These are phyloP conservation scores for Hyposoter dolosus DNA, from an alignment of 2,888 invertebrate species.

Conservation along the genomic window DNA sequence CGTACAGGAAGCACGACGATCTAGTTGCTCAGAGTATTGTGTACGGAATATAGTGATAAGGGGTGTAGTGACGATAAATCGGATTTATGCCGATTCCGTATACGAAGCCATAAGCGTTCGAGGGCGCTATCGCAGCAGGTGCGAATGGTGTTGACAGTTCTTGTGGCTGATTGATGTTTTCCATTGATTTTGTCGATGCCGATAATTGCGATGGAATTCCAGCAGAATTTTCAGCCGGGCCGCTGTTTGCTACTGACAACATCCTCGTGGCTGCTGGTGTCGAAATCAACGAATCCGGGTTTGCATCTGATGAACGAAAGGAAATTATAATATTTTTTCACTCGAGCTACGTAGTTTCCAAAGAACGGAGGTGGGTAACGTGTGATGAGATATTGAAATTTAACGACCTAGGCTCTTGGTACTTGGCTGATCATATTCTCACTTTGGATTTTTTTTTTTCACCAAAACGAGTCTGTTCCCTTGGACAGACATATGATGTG, in stretches of 20 bases:
- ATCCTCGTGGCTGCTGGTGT: conserved; percentile 51
- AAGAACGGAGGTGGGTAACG: neutral
- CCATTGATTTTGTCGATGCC: conserved; percentile 8
- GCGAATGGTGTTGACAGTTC: conserved; percentile 8
- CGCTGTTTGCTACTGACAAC: neutral
- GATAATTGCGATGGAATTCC: conserved; percentile 16
- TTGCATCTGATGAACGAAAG: conserved; percentile 15
- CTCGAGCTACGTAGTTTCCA: neutral
- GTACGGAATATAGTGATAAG: conserved; percentile 58
- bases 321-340: neutral
- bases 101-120: conserved; percentile 30
- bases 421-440: neutral
- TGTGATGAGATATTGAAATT: neutral
- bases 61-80: conserved; percentile 61
- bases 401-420: neutral
- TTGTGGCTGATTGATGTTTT: conserved; percentile 3
- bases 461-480: neutral
- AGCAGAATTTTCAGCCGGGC: neutral
- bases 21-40: conserved; percentile 41
- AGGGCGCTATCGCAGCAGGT: conserved; percentile 20
- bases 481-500: neutral
- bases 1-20: neutral
- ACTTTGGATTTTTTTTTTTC: neutral
- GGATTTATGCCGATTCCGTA: conserved; percentile 56
- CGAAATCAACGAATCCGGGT: conserved; percentile 15